A percentile compares a stretch with the other conserved stretches of the same genome.
These are phyloP conservation scores for Cylloceria caligata DNA, from an alignment of 2,888 invertebrate genomes.

Conservation along the genomic window DNA sequence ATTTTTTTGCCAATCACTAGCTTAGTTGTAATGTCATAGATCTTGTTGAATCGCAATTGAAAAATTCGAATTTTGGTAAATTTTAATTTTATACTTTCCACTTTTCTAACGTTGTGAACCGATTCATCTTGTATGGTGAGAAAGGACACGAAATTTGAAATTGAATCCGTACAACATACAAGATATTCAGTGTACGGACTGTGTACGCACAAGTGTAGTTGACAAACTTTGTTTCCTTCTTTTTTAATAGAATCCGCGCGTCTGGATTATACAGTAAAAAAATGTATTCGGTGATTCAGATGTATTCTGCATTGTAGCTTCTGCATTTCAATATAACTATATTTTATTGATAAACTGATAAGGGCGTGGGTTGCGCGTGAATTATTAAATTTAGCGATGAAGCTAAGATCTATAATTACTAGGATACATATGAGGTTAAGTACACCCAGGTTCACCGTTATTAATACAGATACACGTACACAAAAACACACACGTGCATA, in stretches of 20 bases:
- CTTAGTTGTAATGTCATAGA: not conserved
- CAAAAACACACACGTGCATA: constrained; percentile 25
- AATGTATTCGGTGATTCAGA: constrained; percentile 71
- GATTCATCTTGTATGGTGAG: too few species aligned
- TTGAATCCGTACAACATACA: constrained; percentile 13
- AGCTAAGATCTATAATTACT: constrained; percentile 66
- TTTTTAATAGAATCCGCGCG: constrained; percentile 22
- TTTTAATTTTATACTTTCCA: not conserved
- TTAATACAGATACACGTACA: constrained; percentile 32
- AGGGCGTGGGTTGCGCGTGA: constrained; percentile 74
- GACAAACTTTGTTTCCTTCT: not conserved
- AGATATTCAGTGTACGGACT: constrained; percentile 33
- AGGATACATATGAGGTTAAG: constrained; percentile 37
- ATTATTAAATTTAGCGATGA: constrained; percentile 68
- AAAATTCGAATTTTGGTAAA: constrained; percentile 8
- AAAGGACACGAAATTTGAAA: too few species aligned
- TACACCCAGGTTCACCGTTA: constrained; percentile 48
- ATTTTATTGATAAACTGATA: constrained; percentile 81
- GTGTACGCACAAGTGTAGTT: constrained; percentile 52
- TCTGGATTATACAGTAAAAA: constrained; percentile 45
- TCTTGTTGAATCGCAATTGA: not conserved
- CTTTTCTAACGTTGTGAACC: too few species aligned
- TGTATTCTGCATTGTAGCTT: constrained; percentile 80
- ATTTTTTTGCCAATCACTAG: not conserved
- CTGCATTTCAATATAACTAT: constrained; percentile 79